Evolutionary conservation across 2,888 invertebrate genomes (phyloP), one percentile per base, ranked within the genome.

Genomic region (Corbicula japonica): DNA sequence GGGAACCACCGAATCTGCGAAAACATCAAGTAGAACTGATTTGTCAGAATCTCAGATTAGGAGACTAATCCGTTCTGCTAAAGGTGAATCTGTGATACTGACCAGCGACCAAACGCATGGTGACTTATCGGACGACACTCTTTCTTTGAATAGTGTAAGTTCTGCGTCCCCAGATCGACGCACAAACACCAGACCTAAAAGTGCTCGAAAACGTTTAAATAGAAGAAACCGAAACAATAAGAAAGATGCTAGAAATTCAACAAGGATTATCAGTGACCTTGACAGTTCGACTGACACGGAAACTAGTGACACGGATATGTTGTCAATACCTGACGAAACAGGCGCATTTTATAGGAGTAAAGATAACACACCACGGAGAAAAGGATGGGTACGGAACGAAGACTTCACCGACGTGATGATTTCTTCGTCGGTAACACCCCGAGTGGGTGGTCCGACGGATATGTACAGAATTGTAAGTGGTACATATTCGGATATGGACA

Each of bases 301-400:
- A 34, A 21, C 38, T n/a, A 87, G 87, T 73, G 89, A 88, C 61
- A 85, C 87, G 8, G 88, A 88, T 54, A 80, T 88, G 76, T 73
- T 88, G 66, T 87, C 88, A 21, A 89, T 89, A 41, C 89, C 89
- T 15, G 89, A 89, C 73, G 89, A 89, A 70, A 89, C 89, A 0
- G 72, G 81, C 28, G 74, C 74, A 2, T 76, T 80, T 46, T 70
- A 71, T 21, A 63, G 66, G 46, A 72, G 58, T 30, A 63, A 56
- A 15, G 69, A 61, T 28, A 76, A 75, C 26, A 65, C 72, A 21
- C 72, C 72, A n/a, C 78, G 52, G 30, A 65, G 82, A 32, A 74
- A 83, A 35, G 86, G 86, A 26, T 86, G 87, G 87, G 83, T 86
- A 28, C 78, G 74, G 38, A 80, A 80, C 38, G 85, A 86, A 26